Evolutionary conservation across 2,113 vertebrate species (phyloP).

Genomic region (Perca schrenkii): DNA sequence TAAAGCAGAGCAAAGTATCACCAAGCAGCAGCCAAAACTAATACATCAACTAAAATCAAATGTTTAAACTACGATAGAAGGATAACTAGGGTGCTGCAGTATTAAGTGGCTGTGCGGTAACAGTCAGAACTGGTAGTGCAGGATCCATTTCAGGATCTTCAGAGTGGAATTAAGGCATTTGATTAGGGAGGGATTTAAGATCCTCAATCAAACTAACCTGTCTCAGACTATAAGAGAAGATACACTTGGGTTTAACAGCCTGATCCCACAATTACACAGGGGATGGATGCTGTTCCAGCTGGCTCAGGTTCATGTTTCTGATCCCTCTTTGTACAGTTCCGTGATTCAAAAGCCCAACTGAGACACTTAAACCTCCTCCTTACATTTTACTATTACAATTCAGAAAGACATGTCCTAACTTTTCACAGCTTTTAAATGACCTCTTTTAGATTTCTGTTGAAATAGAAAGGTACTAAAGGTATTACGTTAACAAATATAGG

Average conservation of each 20-base stretch:
- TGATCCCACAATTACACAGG: background rate
- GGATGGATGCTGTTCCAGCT: background rate
- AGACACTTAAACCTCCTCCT: background rate
- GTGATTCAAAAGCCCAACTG: background rate
- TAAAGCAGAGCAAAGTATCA: background rate
- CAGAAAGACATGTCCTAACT: background rate
- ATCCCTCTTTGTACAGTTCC: slow-evolving; percentile 4
- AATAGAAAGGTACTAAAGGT: background rate
- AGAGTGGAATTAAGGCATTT: slow-evolving; percentile 43
- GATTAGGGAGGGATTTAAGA: slow-evolving; percentile 40
- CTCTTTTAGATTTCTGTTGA: background rate
- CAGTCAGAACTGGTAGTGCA: background rate
- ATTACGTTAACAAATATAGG: background rate
- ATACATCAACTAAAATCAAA: background rate
- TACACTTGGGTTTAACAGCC: background rate
- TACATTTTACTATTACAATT: background rate
- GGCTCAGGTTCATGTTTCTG: background rate
- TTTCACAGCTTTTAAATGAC: background rate
- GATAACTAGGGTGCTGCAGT: background rate
- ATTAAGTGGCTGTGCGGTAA: background rate
- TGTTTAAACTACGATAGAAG: background rate
- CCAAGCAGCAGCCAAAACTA: background rate
- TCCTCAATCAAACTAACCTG: slow-evolving; percentile 20
- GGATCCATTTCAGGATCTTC: slow-evolving; percentile 39
- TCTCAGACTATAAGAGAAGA: slow-evolving; percentile 16